phyloP scores from a whole-genome alignment of 2,888 invertebrate genomes.

The Morpho deidamia region DNA sequence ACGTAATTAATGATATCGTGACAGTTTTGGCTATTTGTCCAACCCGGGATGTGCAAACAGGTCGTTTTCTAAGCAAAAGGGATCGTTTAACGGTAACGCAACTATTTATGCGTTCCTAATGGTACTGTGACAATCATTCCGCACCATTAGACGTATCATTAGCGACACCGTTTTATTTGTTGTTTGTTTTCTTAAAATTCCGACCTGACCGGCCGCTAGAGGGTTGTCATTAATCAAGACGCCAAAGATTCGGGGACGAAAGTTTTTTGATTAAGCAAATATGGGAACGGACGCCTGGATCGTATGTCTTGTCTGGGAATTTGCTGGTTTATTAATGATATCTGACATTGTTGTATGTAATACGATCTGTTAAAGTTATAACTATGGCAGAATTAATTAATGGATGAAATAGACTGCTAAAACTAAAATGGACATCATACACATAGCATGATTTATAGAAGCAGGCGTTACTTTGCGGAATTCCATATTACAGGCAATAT shows the following conservation, averaged over 20 bases:
- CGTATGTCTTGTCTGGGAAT: slow-evolving; percentile 13
- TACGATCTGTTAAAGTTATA: background rate
- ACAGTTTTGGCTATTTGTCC: slow-evolving; percentile 54
- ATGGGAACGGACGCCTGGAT: slow-evolving; percentile 40
- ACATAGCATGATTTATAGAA: no score
- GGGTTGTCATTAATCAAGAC: slow-evolving; percentile 67
- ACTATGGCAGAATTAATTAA: background rate
- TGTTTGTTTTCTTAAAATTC: slow-evolving; percentile 59
- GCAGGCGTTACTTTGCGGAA: no score
- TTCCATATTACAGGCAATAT: no score
- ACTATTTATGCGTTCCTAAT: slow-evolving; percentile 45
- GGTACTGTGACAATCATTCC: slow-evolving; percentile 59
- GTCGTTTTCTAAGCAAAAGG: slow-evolving; percentile 51
- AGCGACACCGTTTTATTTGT: slow-evolving; percentile 47
- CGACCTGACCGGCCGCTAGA: slow-evolving; percentile 42
- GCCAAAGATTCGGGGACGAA: slow-evolving; percentile 52
- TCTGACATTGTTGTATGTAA: slow-evolving; percentile 16
- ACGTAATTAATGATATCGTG: slow-evolving; percentile 63
- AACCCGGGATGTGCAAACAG: slow-evolving; percentile 60
- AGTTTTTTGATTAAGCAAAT: slow-evolving; percentile 68
- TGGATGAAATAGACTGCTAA: no score
- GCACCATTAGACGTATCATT: slow-evolving; percentile 68
- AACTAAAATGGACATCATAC: no score
- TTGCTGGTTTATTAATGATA: slow-evolving; percentile 17
- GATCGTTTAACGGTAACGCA: slow-evolving; percentile 40